Conservation (phyloP, 2,113 vertebrate genomes). For the Corythornis vintsioides region DNA sequence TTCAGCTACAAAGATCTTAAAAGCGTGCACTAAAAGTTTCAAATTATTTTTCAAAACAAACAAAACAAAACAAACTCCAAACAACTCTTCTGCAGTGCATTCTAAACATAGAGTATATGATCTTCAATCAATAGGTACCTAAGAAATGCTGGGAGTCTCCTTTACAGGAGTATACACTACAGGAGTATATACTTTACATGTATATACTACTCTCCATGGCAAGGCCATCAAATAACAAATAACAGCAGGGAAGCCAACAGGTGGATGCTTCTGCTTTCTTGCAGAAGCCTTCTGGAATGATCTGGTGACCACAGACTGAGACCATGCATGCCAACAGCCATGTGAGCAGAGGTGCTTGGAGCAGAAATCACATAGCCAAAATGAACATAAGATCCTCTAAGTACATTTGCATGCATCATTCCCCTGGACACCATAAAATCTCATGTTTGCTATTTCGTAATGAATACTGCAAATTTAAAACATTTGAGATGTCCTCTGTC, state of each 20-base stretch:
- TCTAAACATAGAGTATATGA: neutral
- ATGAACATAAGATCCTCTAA: neutral
- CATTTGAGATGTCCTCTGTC: neutral
- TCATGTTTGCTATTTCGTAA: neutral
- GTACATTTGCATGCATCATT: neutral
- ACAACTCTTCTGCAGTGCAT: neutral
- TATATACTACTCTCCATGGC: no score
- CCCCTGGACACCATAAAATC: neutral
- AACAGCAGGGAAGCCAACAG: neutral
- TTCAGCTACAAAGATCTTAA: neutral
- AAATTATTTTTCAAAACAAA: neutral
- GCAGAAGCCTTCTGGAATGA: neutral
- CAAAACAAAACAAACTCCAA: no score
- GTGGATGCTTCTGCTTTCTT: neutral
- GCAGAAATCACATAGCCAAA: neutral
- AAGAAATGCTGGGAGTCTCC: neutral
- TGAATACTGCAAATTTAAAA: neutral
- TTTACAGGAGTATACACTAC: neutral
- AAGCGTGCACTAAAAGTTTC: neutral
- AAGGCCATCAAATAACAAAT: neutral
- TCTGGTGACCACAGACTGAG: rapidly evolving
- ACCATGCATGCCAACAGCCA: rapidly evolving
- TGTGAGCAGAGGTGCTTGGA: neutral
- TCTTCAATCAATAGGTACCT: neutral
- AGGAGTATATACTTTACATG: neutral